These are phyloP conservation scores for Cephus runcator DNA, from an alignment of 2,888 invertebrate genomes.

Conservation along the genomic window DNA sequence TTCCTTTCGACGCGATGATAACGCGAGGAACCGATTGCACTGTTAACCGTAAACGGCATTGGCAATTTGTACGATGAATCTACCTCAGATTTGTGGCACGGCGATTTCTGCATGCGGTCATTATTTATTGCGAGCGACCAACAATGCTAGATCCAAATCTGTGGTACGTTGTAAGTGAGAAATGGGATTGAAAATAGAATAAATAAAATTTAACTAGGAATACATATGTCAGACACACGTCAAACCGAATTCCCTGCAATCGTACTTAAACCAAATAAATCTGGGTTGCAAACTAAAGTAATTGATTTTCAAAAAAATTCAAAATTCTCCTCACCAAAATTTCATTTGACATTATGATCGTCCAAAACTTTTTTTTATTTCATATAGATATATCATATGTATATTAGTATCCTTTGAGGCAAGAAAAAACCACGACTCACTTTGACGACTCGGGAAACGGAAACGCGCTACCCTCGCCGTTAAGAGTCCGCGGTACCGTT, in stretches of 20 bases:
- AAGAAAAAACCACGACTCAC: neutral
- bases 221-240: neutral
- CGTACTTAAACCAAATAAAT: neutral
- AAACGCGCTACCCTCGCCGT: neutral
- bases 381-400: too few relatives aligned
- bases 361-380: too few relatives aligned
- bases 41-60: neutral
- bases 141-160: neutral
- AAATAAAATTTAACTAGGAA: neutral
- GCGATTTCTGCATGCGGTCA: neutral
- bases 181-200: neutral
- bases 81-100: neutral
- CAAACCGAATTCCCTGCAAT: neutral
- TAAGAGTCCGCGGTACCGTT: conserved; percentile 9
- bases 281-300: too few relatives aligned
- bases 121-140: neutral
- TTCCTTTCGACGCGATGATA: neutral
- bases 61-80: neutral
- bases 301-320: too few relatives aligned
- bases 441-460: neutral
- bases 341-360: too few relatives aligned
- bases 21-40: neutral
- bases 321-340: too few relatives aligned
- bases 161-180: neutral
- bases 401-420: neutral